Evolutionary conservation across 2,797 vertebrate genomes (phyloP).

Genomic region (Neomorphus geoffroyi): DNA sequence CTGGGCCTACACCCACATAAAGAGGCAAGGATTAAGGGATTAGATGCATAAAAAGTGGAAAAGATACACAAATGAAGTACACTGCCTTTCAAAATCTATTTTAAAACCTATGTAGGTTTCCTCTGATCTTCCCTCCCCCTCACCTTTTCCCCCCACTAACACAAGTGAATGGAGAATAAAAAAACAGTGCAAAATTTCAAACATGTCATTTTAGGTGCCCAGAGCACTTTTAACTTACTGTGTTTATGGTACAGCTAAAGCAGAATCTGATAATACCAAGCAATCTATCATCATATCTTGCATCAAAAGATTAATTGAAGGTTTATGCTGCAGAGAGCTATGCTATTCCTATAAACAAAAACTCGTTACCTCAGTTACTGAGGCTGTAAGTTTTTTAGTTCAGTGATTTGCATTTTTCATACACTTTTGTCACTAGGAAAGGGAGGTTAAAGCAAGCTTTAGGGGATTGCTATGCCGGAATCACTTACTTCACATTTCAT

Average conservation of each 20-base stretch:
- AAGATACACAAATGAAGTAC: background rate
- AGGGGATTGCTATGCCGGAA: background rate
- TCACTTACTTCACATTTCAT: slow-evolving; percentile 13
- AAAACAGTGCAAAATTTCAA: background rate
- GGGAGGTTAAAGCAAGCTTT: background rate
- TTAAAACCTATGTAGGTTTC: slow-evolving; percentile 55
- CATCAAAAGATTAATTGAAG: slow-evolving; percentile 62
- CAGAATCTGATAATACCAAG: slow-evolving; percentile 35
- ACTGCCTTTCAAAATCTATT: slow-evolving; percentile 15
- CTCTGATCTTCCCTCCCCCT: slow-evolving; percentile 25
- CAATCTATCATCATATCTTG: background rate
- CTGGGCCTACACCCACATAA: background rate
- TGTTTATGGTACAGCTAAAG: slow-evolving; percentile 21
- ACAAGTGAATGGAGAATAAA: slow-evolving; percentile 9
- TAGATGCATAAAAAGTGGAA: background rate
- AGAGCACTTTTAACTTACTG: slow-evolving; percentile 37
- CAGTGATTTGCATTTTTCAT: slow-evolving; percentile 55
- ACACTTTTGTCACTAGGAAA: slow-evolving; percentile 1
- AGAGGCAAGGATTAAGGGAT: background rate
- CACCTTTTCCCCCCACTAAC: background rate
- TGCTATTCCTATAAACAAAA: slow-evolving; percentile 61
- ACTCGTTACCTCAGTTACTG: slow-evolving; percentile 52
- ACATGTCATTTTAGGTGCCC: slow-evolving; percentile 30
- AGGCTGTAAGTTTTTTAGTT: slow-evolving; percentile 31
- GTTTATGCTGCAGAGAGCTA: slow-evolving; percentile 49